Evolutionary conservation across 2,797 vertebrate species (phyloP), one percentile per base, ranked within the genome.

Genomic region (Cephalopachus bancanus): DNA sequence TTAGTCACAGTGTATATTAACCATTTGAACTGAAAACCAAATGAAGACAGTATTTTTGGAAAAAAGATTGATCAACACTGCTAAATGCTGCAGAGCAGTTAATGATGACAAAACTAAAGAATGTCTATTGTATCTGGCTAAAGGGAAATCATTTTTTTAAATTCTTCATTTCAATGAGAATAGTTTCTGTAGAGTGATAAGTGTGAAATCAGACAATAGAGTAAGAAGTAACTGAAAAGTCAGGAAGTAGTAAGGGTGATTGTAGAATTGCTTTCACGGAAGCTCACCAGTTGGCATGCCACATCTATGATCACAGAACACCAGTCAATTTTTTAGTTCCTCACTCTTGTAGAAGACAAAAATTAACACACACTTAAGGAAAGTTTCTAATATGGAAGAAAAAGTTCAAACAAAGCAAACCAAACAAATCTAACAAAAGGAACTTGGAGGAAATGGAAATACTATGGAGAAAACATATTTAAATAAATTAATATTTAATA

Each of bases 151-250:
- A 72, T 76, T 84, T 60, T 79, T 49, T 30, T 37, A 59, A 10
- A 8, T 49, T 95, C 78, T 76, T 83, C 7, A 75, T 94, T 93
- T 89, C 64, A 86, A 3, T 37, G n/a, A 78, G 19, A 86, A 78
- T 22, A 44, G 30, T 72, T 80, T 94, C n/a, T 64, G 51, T 37
- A 57, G 10, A 69, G 4, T 49, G 7, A 16, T 76, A 84, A 37
- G 7, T 16, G 28, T 49, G 55, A 69, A 60, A 65, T n/a, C 22
- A 87, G 28, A 92, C 44, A 74, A 10, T 2, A 80, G 44, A 64
- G 51, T 76, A 24, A 60, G 1, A 5, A 51, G 8, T 64, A 72
- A 74, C 5, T 92, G 64, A 93, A 33, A 93, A 62, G 0, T 81
- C 12, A 85, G 60, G 55, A 76, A 94, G 33, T 53, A 44, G 19